Base-by-base conservation (phyloP, 2,113 vertebrate species). In the Cephalopterus ornatus region DNA sequence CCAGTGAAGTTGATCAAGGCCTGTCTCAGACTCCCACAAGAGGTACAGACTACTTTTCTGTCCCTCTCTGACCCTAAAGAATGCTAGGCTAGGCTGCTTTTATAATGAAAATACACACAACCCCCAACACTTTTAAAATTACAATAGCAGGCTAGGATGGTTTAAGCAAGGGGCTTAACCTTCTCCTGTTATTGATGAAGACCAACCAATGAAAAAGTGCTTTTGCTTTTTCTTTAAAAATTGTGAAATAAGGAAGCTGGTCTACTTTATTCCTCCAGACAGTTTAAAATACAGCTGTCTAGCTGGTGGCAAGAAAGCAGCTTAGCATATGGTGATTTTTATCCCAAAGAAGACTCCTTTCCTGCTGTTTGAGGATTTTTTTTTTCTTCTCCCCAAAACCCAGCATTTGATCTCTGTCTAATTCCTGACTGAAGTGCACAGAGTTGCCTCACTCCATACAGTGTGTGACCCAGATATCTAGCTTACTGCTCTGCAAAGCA, bases 401-500 rank as follows among this genome's bases (percentile, higher is more conserved):
- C 32, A 80, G 2, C 32, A 49, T 62, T 92, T 88, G 80, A 84
- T 91, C 74, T 71, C 85, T 97, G 88, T 61, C 78, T 93, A 87
- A 89, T 90, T 97, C 90, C 91, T 97, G 76, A 92, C 87, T 85
- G 92, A 96, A 88, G 59, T 53, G 65, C 83, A 82, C 70, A 90
- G 20, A 71, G 68, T 95, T 82, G 58, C 84, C 53, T 96, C 71
- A 49, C 52, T 82, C 88, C 61, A 79, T 71, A 59, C 26, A 78
- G 76, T 3, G 70, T 68, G 56, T 95, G 95, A 97, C 97, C 96
- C 91, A 97, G 89, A 97, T 97, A 96, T 2, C 10, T 42, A 88
- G 80, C 93, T 96, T 84, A 93, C 49, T 91, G 95, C 95, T 95
- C 96, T 92, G 87, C 89, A 96, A 96, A 96, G 93, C 94, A 95